phyloP scores from a whole-genome alignment of 2,888 invertebrate species.

The Hyles lineata region DNA sequence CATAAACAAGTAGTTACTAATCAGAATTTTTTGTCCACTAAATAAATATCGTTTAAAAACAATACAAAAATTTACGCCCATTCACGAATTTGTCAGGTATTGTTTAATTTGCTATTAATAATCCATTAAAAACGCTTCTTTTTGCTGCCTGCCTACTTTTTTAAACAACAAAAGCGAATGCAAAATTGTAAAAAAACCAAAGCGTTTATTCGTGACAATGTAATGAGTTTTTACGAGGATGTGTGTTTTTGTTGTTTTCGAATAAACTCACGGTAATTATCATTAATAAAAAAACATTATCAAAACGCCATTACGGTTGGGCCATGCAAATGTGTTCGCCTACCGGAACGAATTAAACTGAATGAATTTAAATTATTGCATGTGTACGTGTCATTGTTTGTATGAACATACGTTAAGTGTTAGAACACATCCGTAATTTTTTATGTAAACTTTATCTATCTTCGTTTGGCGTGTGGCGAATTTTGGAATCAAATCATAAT shows the following conservation, averaged over 20 bases:
- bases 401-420: neutral
- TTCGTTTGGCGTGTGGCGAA: too few relatives aligned
- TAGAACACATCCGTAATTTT: too few relatives aligned
- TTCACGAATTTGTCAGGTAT: neutral
- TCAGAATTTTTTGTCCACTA: neutral
- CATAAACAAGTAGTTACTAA: neutral
- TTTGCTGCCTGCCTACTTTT: neutral
- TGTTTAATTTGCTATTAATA: too few relatives aligned
- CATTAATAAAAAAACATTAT: slow-evolving; percentile 22
- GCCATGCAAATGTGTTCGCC: neutral
- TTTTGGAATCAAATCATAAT: too few relatives aligned
- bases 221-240: slow-evolving; percentile 26
- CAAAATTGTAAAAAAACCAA: slow-evolving; percentile 13
- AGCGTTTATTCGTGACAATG: slow-evolving; percentile 27
- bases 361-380: slow-evolving; percentile 3
- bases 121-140: neutral
- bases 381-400: neutral
- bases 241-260: slow-evolving; percentile 23
- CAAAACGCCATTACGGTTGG: slow-evolving; percentile 21
- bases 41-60: neutral
- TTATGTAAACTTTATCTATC: too few relatives aligned
- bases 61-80: neutral
- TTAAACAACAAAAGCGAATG: neutral
- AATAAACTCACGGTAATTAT: slow-evolving; percentile 19
- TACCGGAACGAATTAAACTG: neutral